Percentiles rank a stretch among this genome's conserved stretches.
phyloP scores from a whole-genome alignment of 2,797 vertebrate species.

The Petrocephalus sullivani region DNA sequence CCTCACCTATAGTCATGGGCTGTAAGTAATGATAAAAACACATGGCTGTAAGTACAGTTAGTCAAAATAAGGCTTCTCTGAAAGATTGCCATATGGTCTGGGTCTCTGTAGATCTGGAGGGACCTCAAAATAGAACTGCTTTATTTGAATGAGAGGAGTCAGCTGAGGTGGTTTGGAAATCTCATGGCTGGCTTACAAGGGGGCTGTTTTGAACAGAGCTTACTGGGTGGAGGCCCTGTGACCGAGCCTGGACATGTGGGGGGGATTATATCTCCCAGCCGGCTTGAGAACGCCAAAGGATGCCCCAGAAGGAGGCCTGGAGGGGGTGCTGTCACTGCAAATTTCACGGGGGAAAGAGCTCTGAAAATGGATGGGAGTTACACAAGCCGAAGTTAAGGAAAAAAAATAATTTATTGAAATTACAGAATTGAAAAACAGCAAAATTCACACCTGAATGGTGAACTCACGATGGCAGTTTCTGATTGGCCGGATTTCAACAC shows the following conservation, averaged over 20 bases:
- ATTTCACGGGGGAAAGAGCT: neutral
- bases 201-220: neutral
- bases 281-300: neutral
- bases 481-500: neutral
- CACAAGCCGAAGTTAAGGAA: conserved; percentile 51
- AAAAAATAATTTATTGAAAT: conserved; percentile 76
- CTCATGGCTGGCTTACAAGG: neutral
- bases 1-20: neutral
- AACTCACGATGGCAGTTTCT: conserved; percentile 42
- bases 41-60: neutral
- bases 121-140: neutral
- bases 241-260: neutral
- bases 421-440: conserved; percentile 66
- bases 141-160: neutral
- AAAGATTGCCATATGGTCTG: neutral
- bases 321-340: neutral
- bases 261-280: neutral
- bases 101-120: neutral
- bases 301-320: neutral
- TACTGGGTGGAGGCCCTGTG: neutral
- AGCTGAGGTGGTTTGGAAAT: neutral
- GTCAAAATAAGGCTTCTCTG: neutral
- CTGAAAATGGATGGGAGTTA: neutral
- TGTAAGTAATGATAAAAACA: neutral
- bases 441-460: conserved; percentile 48